These are phyloP conservation scores for Tenebrosternarchus preto DNA, from an alignment of 2,113 vertebrate species.

Conservation along the genomic window DNA sequence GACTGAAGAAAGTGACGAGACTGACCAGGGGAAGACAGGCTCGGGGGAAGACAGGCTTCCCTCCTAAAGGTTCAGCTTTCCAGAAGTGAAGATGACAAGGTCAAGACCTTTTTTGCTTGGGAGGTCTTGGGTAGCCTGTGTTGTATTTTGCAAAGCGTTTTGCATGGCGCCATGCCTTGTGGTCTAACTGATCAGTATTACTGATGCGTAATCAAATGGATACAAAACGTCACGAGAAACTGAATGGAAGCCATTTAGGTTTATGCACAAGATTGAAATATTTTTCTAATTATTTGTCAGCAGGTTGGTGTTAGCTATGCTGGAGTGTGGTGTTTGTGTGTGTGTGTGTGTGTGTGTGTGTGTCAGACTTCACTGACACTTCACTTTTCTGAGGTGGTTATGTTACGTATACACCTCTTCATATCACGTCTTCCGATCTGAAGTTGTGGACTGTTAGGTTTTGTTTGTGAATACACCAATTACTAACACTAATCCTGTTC, in stretches of 20 bases:
- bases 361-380: background rate
- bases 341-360: background rate
- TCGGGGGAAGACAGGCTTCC: background rate
- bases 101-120: background rate
- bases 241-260: background rate
- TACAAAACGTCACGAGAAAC: background rate
- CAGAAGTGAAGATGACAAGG: background rate
- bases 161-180: background rate
- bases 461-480: background rate
- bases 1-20: background rate
- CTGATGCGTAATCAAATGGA: background rate
- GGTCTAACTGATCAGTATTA: no score
- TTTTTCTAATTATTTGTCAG: no score
- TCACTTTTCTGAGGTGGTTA: background rate
- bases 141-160: background rate
- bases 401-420: background rate
- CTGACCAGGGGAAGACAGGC: background rate
- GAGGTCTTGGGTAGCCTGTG: background rate
- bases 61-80: background rate
- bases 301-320: background rate
- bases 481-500: background rate
- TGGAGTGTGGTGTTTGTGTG: background rate
- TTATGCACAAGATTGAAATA: background rate
- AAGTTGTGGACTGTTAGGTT: background rate
- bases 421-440: background rate